phyloP scores from a whole-genome alignment of 2,888 invertebrate species.

The Drosophila paracracens region DNA sequence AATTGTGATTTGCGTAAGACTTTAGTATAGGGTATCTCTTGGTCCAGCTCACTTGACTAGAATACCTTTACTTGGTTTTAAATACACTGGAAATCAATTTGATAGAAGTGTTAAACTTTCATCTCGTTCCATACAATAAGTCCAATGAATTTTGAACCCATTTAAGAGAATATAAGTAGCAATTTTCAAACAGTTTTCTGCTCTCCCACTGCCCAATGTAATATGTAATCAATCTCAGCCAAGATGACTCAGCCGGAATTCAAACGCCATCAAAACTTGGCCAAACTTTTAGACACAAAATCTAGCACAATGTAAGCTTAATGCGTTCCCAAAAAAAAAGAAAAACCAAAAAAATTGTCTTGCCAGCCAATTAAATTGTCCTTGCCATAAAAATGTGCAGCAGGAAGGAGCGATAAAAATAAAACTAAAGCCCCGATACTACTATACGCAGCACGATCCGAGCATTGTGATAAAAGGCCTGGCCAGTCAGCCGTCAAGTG shows the following conservation, averaged over 20 bases:
- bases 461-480: conserved; percentile 61
- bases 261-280: conserved; percentile 61
- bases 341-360: conserved; percentile 32
- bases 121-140: neutral
- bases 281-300: conserved; percentile 58
- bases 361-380: conserved; percentile 74
- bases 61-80: neutral
- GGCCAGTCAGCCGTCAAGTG: conserved; percentile 51
- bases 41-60: neutral
- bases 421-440: conserved; percentile 44
- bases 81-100: neutral
- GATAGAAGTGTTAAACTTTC: neutral
- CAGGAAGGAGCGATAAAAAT: conserved; percentile 19
- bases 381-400: conserved; percentile 73
- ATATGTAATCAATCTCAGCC: conserved; percentile 60
- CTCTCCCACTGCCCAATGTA: conserved; percentile 39
- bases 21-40: neutral
- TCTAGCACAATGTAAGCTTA: conserved; percentile 64
- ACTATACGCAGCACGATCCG: conserved; percentile 59
- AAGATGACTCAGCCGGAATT: conserved; percentile 71
- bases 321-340: conserved; percentile 17
- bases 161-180: neutral
- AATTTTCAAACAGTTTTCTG: conserved; percentile 24
- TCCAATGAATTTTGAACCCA: conserved; percentile 18
- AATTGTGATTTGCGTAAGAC: neutral